phyloP scores from a whole-genome alignment of 2,797 vertebrate genomes.

The Sebastiscus tertius region DNA sequence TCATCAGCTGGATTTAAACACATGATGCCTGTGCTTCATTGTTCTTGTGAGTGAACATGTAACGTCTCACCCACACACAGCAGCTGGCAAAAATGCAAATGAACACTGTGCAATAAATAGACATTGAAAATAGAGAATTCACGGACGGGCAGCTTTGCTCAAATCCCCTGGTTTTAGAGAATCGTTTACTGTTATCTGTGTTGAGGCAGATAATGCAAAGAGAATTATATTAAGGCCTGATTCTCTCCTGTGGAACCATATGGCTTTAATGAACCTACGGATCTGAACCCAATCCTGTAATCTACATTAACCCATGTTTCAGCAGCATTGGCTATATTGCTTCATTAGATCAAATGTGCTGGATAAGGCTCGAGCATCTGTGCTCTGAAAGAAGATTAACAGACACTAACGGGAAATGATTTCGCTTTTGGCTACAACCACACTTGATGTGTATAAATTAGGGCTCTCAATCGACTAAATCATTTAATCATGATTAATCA shows the following conservation, averaged over 20 bases:
- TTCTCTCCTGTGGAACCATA: not conserved
- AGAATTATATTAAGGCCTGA: not conserved
- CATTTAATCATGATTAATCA: not conserved
- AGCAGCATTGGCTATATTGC: not conserved
- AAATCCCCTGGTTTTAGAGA: not conserved
- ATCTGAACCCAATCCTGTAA: conserved; percentile 3
- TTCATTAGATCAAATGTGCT: not conserved
- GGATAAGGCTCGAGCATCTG: not conserved
- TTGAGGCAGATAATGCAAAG: not conserved
- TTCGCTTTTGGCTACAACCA: too few species aligned
- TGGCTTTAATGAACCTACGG: not conserved
- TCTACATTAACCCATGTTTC: not conserved
- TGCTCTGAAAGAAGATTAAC: not conserved
- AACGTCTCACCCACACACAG: not conserved
- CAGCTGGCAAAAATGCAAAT: conserved; percentile 32
- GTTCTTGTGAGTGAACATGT: not conserved
- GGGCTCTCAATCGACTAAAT: conserved; percentile 78
- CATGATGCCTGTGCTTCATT: not conserved
- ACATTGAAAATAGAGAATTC: conserved; percentile 17
- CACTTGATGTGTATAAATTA: conserved; percentile 10
- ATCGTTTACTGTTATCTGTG: not conserved
- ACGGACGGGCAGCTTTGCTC: conserved; percentile 17
- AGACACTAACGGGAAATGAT: too few species aligned
- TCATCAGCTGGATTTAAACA: not conserved
- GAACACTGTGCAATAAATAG: not conserved